Base-by-base conservation (phyloP, 2,113 vertebrate genomes). In the Lepisosteus oculatus region DNA sequence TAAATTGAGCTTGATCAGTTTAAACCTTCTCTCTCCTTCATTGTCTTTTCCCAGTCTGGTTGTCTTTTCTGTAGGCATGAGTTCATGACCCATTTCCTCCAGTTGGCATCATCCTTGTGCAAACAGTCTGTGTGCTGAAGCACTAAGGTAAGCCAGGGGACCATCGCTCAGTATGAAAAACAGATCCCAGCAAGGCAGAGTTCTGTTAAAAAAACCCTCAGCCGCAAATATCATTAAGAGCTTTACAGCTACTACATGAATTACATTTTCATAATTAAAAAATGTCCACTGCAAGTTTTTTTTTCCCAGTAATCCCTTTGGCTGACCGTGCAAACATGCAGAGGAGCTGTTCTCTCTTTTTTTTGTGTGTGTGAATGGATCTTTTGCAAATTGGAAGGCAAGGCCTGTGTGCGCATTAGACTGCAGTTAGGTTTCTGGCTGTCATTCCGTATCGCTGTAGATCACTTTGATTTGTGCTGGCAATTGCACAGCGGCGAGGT, bases 41-140 rank as follows among this genome's bases (percentile, higher is more conserved):
- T 29, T 29, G 17, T 29, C 17, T 29, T 29, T 29, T 29, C 17
- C 17, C 17, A 29, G 17, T 29, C 17, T 29, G 17, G 17, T 29
- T 81, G 72, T 67, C 76, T 75, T 78, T 81, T 67, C 72, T 82
- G 79, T 47, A 17, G 76, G 81, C 29, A 63, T 74, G 75, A 76
- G 80, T 71, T 71, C 72, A 29, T 29, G 17, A 29, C 17, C 17
- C 17, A 29, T 29, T 29, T 29, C 17, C 17, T 29, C 17, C 0
- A 29, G 17, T 29, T 29, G 17, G 17, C 47, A 51, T 61, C 17
- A 61, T 82, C 67, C 17, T 70, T 75, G 78, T 59, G 57, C 70
- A 77, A 83, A 88, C 70, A 72, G 5, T 61, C 5, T 61, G 59
- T 11, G 59, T 11, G 59, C 59, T 4, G 77, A 72, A 84, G 69